These are phyloP conservation scores for Alaudala cheleensis DNA, from an alignment of 2,113 vertebrate genomes.

Conservation along the genomic window DNA sequence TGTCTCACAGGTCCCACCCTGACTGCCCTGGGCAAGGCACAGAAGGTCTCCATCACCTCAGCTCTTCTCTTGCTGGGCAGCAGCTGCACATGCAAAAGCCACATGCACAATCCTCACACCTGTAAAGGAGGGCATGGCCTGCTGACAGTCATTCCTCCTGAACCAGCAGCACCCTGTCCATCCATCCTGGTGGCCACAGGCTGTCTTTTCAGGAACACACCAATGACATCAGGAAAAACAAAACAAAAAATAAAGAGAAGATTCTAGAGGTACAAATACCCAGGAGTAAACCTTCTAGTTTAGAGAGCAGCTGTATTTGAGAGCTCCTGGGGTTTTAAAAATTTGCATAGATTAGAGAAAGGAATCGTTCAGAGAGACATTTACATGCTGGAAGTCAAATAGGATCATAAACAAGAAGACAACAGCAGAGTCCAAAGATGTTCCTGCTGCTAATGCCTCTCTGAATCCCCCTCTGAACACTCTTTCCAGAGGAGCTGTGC, in stretches of 20 bases:
- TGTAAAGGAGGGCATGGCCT: not conserved
- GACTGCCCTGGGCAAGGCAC: fast-evolving
- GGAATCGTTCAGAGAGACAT: not conserved
- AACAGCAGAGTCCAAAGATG: not conserved
- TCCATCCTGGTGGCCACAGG: not conserved
- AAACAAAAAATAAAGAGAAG: not conserved
- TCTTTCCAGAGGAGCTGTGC: not conserved
- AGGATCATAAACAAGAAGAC: not conserved
- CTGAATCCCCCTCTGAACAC: not conserved
- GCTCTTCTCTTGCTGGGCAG: not conserved
- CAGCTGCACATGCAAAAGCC: not conserved
- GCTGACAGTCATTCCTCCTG: not conserved
- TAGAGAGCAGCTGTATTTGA: not conserved
- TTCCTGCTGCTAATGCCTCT: not conserved
- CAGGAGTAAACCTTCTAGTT: not conserved
- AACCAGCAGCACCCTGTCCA: not conserved
- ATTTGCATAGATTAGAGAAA: not conserved
- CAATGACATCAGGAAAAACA: not conserved
- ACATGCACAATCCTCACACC: not conserved
- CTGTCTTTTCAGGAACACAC: not conserved
- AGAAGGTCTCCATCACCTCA: not conserved
- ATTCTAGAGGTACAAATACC: not conserved
- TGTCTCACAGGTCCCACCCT: not conserved
- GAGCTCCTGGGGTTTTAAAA: not conserved
- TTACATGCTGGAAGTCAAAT: not conserved